A percentile compares a stretch with the other conserved stretches of the same genome.
Evolutionary conservation across 2,888 invertebrate genomes (phyloP).

Genomic region (Cotesia congregata): DNA sequence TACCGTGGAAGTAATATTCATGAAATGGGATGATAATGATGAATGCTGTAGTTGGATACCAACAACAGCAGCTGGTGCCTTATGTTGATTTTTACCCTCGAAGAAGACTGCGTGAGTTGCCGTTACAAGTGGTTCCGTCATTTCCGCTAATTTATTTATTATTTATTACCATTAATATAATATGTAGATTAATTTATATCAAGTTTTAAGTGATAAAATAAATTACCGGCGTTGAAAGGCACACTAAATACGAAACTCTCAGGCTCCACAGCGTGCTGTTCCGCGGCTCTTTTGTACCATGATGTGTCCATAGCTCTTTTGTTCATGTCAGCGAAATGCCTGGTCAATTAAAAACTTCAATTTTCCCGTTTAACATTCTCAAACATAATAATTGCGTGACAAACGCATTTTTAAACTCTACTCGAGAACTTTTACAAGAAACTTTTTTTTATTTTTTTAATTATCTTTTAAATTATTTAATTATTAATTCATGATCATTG

Average conservation of each 20-base stretch:
- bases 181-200: background rate
- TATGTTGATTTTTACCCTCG: conserved; percentile 81
- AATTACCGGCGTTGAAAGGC: conserved; percentile 80
- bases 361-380: conserved; percentile 41
- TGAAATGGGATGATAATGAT: conserved; percentile 85
- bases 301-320: conserved; percentile 87
- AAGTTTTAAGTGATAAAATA: background rate
- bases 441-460: conserved; percentile 20
- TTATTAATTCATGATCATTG: conserved; percentile 44
- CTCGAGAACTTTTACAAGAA: conserved; percentile 35
- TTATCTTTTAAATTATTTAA: conserved; percentile 24
- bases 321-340: conserved; percentile 86
- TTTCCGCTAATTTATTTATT: conserved; percentile 62
- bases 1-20: conserved; percentile 90
- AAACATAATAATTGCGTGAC: conserved; percentile 21
- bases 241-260: conserved; percentile 94
- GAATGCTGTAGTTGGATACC: conserved; percentile 90
- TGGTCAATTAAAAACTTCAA: conserved; percentile 65
- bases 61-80: conserved; percentile 93
- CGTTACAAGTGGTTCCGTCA: conserved; percentile 79
- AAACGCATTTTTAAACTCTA: conserved; percentile 26
- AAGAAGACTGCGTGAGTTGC: conserved; percentile 94
- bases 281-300: conserved; percentile 93
- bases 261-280: conserved; percentile 87
- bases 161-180: background rate